Evolutionary conservation across 2,888 invertebrate genomes (phyloP).

Genomic region (Ennomos quercinarius): DNA sequence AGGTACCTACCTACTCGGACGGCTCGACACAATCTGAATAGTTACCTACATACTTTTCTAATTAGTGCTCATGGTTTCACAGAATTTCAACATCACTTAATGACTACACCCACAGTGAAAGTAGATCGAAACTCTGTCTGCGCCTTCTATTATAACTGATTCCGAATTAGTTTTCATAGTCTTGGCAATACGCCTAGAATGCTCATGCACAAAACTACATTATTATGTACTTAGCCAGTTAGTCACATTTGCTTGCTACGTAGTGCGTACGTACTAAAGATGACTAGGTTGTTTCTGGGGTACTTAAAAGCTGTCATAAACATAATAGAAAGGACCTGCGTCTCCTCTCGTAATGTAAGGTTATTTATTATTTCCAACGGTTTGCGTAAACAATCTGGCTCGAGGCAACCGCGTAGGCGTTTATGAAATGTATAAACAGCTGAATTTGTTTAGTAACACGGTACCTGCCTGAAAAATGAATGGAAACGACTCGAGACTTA

Average conservation of each 20-base stretch:
- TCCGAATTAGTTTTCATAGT: slow-evolving; percentile 48
- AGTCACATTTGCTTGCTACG: slow-evolving; percentile 36
- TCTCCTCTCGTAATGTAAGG: slow-evolving; percentile 20
- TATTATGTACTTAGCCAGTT: not conserved
- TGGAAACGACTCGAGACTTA: slow-evolving; percentile 36
- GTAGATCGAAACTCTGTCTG: slow-evolving; percentile 27
- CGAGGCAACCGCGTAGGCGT: slow-evolving; percentile 46
- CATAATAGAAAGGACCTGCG: slow-evolving; percentile 16
- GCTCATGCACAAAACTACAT: slow-evolving; percentile 46
- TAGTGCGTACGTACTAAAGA: slow-evolving; percentile 16
- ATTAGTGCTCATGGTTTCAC: slow-evolving; percentile 5
- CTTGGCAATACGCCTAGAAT: slow-evolving; percentile 55
- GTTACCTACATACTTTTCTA: slow-evolving; percentile 18
- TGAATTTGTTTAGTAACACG: slow-evolving; percentile 22
- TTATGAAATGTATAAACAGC: slow-evolving; percentile 49
- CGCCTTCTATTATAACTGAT: slow-evolving; percentile 38
- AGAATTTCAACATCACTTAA: slow-evolving; percentile 17
- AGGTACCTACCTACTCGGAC: slow-evolving; percentile 1
- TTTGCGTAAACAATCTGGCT: slow-evolving; percentile 44
- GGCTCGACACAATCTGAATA: slow-evolving; percentile 14
- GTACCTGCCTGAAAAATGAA: slow-evolving; percentile 40
- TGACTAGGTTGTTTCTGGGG: slow-evolving; percentile 25
- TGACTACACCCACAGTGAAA: slow-evolving; percentile 24
- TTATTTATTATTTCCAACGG: slow-evolving; percentile 44
- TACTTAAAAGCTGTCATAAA: slow-evolving; percentile 20